Percentiles rank a stretch among this genome's conserved stretches.
phyloP scores from a whole-genome alignment of 2,113 vertebrate genomes.

The Corythaeola cristata region DNA sequence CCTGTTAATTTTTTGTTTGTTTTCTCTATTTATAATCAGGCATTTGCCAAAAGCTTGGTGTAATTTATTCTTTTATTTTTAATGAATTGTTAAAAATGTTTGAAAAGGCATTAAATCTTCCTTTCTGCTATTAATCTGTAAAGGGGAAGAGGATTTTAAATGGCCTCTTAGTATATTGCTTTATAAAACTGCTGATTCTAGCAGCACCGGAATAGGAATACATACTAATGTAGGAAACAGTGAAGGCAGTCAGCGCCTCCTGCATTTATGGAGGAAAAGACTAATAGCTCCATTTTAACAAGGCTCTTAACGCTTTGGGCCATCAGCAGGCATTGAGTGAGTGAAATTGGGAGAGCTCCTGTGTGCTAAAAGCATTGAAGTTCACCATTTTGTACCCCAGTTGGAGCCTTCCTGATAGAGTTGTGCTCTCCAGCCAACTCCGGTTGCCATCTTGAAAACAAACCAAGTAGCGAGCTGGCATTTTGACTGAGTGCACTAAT shows the following conservation, averaged over 20 bases:
- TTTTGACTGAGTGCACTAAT: constrained; percentile 65
- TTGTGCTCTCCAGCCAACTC: constrained; percentile 30
- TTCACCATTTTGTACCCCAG: constrained; percentile 47
- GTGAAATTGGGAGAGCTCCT: constrained; percentile 70
- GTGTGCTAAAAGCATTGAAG: constrained; percentile 74
- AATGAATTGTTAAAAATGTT: constrained; percentile 77
- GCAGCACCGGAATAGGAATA: constrained; percentile 70
- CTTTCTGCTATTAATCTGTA: constrained; percentile 75
- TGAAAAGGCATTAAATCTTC: constrained; percentile 75
- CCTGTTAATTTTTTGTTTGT: constrained; percentile 66
- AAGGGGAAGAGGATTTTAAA: constrained; percentile 69
- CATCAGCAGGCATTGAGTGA: constrained; percentile 70
- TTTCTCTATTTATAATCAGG: constrained; percentile 40
- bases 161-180: constrained; percentile 79
- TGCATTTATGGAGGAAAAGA: constrained; percentile 72
- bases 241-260: constrained; percentile 63
- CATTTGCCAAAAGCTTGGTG: constrained; percentile 37
- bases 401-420: constrained; percentile 53
- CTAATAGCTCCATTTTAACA: constrained; percentile 79
- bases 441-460: constrained; percentile 40
- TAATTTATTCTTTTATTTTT: constrained; percentile 75
- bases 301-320: constrained; percentile 73
- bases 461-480: constrained; percentile 41
- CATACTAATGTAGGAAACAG: constrained; percentile 75
- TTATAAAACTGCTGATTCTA: constrained; percentile 80